phyloP scores from a whole-genome alignment of 2,888 invertebrate genomes.

The Synanthedon vespiformis region DNA sequence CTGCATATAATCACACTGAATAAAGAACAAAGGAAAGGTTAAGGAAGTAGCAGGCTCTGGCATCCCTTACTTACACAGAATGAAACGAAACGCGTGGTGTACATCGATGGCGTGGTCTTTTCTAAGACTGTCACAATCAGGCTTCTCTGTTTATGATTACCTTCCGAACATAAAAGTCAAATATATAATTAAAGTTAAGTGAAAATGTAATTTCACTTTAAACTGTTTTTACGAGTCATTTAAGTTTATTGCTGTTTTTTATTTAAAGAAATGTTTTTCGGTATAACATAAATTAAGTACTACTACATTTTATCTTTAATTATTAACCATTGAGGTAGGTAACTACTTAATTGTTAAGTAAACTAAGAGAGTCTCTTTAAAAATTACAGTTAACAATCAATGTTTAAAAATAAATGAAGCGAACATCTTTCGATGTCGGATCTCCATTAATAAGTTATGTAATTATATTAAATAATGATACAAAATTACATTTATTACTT shows the following conservation, averaged over 20 bases:
- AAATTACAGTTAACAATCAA: background rate
- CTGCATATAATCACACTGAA: too few species aligned
- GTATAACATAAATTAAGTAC: background rate
- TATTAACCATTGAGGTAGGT: background rate
- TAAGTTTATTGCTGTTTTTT: background rate
- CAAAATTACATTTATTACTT: background rate
- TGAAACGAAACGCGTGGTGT: too few species aligned
- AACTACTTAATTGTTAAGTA: background rate
- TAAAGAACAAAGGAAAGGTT: too few species aligned
- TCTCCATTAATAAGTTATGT: background rate
- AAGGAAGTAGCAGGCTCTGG: too few species aligned
- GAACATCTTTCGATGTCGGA: background rate
- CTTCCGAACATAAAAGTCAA: too few species aligned
- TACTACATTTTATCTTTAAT: slow-evolving; percentile 1
- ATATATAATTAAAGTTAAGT: too few species aligned
- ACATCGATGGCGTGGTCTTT: too few species aligned
- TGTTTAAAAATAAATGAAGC: background rate
- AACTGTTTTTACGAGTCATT: background rate
- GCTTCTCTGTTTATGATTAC: background rate
- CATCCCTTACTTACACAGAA: too few species aligned
- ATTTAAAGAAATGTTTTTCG: background rate
- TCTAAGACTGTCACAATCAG: too few species aligned
- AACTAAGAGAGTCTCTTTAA: background rate
- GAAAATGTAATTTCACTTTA: too few species aligned
- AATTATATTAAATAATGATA: background rate